Conservation (phyloP, 2,113 vertebrate species). For the Oryzias curvinotus region DNA sequence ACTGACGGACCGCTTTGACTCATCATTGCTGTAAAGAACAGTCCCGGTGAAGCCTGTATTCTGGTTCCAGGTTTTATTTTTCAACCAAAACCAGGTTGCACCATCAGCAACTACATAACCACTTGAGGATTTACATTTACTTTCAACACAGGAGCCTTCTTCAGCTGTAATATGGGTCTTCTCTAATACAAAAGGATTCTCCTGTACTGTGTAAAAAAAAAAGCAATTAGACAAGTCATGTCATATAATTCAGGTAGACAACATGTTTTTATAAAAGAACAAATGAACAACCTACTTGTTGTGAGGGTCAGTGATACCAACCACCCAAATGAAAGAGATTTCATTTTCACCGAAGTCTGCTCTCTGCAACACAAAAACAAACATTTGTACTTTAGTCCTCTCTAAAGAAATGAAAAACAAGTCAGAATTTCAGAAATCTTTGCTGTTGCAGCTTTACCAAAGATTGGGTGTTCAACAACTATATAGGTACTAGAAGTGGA, state of each 20-base stretch:
- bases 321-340: neutral
- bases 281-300: slow-evolving; percentile 28
- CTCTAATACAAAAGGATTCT: neutral
- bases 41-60: rapidly evolving
- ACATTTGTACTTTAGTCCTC: too few relatives aligned
- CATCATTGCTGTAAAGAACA: slow-evolving; percentile 41
- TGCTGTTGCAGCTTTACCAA: too few relatives aligned
- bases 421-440: too few relatives aligned
- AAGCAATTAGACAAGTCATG: neutral
- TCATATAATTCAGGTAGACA: neutral
- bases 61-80: neutral
- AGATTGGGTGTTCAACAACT: too few relatives aligned
- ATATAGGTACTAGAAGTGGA: too few relatives aligned
- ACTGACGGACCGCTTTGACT: neutral
- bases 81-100: slow-evolving; percentile 61
- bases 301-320: slow-evolving; percentile 20
- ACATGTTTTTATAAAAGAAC: neutral
- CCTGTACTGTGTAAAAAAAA: rapidly evolving
- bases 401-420: too few relatives aligned
- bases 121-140: rapidly evolving
- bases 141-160: slow-evolving; percentile 66
- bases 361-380: slow-evolving; percentile 12
- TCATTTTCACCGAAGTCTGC: slow-evolving; percentile 27
- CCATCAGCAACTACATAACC: rapidly evolving
- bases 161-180: rapidly evolving